phyloP scores from a whole-genome alignment of 2,888 invertebrate genomes.

The Mamestra brassicae region DNA sequence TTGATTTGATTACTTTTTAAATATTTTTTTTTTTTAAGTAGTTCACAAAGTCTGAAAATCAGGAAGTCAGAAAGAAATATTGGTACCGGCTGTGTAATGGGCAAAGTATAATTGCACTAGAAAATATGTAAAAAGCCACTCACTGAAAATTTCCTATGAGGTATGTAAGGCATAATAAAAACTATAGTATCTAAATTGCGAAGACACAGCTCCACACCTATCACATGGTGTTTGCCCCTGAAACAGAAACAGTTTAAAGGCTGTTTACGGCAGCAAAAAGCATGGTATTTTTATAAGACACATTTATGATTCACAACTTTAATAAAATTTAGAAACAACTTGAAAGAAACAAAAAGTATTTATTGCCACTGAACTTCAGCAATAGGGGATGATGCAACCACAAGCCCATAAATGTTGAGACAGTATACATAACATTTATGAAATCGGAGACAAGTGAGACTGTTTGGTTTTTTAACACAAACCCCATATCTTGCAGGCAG shows the following conservation, averaged over 20 bases:
- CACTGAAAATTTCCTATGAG: constrained; percentile 95
- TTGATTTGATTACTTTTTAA: too few species aligned
- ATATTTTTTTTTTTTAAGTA: background rate
- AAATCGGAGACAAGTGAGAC: background rate
- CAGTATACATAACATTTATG: background rate
- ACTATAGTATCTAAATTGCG: constrained; percentile 95
- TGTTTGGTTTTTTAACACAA: constrained; percentile 55
- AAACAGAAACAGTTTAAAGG: constrained; percentile 67
- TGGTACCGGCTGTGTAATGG: too few species aligned
- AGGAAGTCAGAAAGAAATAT: too few species aligned
- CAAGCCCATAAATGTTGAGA: constrained; percentile 2
- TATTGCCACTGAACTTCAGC: too few species aligned
- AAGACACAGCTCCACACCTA: constrained; percentile 95
- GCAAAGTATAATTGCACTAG: background rate
- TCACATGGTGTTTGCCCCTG: constrained; percentile 95
- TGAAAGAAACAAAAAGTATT: background rate
- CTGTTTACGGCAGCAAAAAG: background rate
- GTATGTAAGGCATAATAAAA: constrained; percentile 97
- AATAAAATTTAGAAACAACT: background rate
- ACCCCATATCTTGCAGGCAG: constrained; percentile 95
- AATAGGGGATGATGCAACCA: background rate
- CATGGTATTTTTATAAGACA: background rate
- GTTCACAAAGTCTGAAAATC: too few species aligned
- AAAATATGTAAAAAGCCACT: constrained; percentile 73
- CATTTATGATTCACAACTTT: background rate